Evolutionary conservation across 2,797 vertebrate genomes (phyloP).

Genomic region (Melopsittacus undulatus): DNA sequence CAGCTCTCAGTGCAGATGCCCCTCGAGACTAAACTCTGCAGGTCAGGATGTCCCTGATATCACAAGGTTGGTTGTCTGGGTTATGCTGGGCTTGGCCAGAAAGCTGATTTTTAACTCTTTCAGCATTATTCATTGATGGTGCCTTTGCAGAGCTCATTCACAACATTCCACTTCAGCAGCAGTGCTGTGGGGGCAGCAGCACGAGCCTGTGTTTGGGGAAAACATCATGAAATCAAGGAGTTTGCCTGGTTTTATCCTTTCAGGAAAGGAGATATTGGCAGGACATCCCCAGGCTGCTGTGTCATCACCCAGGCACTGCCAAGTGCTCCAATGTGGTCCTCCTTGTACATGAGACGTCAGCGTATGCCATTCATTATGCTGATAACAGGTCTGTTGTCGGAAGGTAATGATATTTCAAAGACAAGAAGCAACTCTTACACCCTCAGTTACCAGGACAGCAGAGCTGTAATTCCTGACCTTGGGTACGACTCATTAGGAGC

Average conservation of each 20-base stretch:
- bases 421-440: background rate
- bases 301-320: background rate
- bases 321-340: rapidly evolving
- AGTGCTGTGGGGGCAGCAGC: background rate
- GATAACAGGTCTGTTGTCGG: background rate
- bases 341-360: background rate
- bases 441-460: rapidly evolving
- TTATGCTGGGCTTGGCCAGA: background rate
- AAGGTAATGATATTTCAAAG: background rate
- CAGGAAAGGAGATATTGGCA: background rate
- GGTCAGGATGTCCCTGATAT: background rate
- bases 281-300: background rate
- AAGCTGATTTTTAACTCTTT: background rate
- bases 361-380: background rate
- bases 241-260: background rate
- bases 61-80: background rate
- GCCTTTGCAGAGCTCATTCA: background rate
- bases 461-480: background rate
- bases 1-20: background rate
- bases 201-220: background rate
- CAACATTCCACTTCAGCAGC: background rate
- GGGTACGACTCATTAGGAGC: rapidly evolving
- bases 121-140: rapidly evolving
- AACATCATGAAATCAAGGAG: background rate
- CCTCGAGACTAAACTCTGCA: rapidly evolving